A percentile compares a stretch with the other conserved stretches of the same genome.
Conservation (phyloP, 2,888 invertebrate genomes). For the Mythimna lalbum region DNA sequence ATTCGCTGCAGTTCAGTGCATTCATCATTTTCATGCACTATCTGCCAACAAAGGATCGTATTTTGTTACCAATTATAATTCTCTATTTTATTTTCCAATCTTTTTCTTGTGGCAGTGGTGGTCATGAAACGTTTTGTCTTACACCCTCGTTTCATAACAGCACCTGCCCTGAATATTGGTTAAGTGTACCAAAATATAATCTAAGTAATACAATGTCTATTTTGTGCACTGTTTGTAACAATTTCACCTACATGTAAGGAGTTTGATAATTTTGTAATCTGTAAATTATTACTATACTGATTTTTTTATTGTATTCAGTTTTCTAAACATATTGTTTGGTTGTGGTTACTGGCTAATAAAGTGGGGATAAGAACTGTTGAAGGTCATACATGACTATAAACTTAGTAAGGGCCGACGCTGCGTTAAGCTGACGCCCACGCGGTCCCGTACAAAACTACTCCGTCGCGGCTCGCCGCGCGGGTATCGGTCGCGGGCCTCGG, state of each 20-base stretch:
- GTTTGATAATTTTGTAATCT: conserved; percentile 23
- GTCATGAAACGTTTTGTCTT: background rate
- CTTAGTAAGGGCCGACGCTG: no score
- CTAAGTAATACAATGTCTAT: conserved; percentile 24
- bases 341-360: conserved; percentile 43
- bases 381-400: background rate
- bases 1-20: no score
- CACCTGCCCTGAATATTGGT: background rate
- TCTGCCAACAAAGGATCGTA: no score
- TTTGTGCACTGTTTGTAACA: conserved; percentile 37
- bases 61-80: conserved; percentile 1
- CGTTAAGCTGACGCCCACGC: no score
- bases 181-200: background rate
- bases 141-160: background rate
- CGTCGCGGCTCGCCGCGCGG: no score
- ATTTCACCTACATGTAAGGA: conserved; percentile 16
- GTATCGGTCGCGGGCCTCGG: no score
- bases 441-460: no score
- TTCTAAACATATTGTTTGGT: conserved; percentile 30
- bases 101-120: background rate
- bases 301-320: conserved; percentile 32
- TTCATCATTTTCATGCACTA: no score
- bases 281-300: conserved; percentile 13
- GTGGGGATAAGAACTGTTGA: conserved; percentile 35
- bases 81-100: conserved; percentile 12